A percentile compares a stretch with the other conserved stretches of the same genome.
These are phyloP conservation scores for Nebria brevicollis DNA, from an alignment of 2,888 invertebrate species.

Conservation along the genomic window DNA sequence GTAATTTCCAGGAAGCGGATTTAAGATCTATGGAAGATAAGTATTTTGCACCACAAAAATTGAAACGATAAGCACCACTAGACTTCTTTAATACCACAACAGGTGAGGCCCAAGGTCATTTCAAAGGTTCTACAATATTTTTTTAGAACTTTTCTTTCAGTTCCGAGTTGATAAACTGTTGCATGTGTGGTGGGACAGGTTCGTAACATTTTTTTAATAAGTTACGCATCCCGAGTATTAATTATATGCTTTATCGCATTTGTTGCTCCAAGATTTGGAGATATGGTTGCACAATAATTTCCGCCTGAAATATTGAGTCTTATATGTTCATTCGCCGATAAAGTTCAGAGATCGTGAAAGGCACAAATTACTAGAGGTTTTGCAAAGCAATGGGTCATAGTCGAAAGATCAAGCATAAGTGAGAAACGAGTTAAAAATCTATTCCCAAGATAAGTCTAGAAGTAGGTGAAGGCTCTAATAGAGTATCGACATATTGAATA, in stretches of 20 bases:
- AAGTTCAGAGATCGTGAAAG: neutral
- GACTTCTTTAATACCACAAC: constrained; percentile 52
- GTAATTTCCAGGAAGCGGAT: constrained; percentile 51
- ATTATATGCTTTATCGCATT: neutral
- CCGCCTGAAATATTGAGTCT: neutral
- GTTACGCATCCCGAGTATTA: neutral
- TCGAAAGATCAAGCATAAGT: neutral
- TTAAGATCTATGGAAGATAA: constrained; percentile 52
- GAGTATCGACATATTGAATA: neutral
- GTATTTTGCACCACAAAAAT: constrained; percentile 51
- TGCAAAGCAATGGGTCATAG: neutral
- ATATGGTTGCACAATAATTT: neutral
- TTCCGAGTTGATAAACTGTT: neutral
- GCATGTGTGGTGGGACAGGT: neutral
- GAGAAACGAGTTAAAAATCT: no score
- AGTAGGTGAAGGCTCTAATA: no score
- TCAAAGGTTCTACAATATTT: no score
- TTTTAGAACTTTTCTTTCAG: neutral
- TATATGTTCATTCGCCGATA: neutral
- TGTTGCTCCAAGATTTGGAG: neutral
- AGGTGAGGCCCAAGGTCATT: constrained; percentile 53
- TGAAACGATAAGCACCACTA: constrained; percentile 51
- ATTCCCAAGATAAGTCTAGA: no score
- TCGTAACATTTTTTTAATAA: neutral
- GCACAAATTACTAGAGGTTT: neutral